Evolutionary conservation across 2,888 invertebrate genomes (phyloP).

Genomic region (Coenonympha arcania): DNA sequence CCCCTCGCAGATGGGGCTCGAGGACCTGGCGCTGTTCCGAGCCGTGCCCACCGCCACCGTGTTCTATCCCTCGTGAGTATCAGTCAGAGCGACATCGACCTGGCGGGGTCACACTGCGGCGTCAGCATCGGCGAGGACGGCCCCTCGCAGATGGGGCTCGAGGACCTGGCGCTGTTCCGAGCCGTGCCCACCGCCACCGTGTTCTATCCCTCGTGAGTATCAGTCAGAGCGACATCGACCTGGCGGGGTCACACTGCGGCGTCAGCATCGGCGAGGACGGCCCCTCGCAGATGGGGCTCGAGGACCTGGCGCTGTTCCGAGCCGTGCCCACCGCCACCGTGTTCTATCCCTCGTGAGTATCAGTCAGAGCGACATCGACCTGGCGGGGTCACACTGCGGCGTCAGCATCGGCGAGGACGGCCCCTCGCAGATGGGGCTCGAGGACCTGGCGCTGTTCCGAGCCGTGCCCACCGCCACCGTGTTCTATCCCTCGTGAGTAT

Average conservation of each 20-base stretch:
- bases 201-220: constrained; percentile 79
- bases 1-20: constrained; percentile 99
- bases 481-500: constrained; percentile 79
- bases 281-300: constrained; percentile 99
- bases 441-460: constrained; percentile 97
- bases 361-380: constrained; percentile 97
- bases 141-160: constrained; percentile 99
- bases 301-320: constrained; percentile 97
- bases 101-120: constrained; percentile 97
- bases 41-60: constrained; percentile 86
- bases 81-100: constrained; percentile 97
- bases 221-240: constrained; percentile 97
- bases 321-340: constrained; percentile 86
- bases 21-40: constrained; percentile 97
- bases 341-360: constrained; percentile 79
- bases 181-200: constrained; percentile 86
- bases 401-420: constrained; percentile 99
- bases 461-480: constrained; percentile 86
- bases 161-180: constrained; percentile 97
- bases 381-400: constrained; percentile 97
- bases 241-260: constrained; percentile 97
- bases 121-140: constrained; percentile 99
- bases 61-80: constrained; percentile 79
- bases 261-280: constrained; percentile 99
- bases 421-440: constrained; percentile 99